A percentile compares a stretch with the other conserved stretches of the same genome.
Evolutionary conservation across 2,797 vertebrate species (phyloP).

Genomic region (Pipistrellus nathusii): DNA sequence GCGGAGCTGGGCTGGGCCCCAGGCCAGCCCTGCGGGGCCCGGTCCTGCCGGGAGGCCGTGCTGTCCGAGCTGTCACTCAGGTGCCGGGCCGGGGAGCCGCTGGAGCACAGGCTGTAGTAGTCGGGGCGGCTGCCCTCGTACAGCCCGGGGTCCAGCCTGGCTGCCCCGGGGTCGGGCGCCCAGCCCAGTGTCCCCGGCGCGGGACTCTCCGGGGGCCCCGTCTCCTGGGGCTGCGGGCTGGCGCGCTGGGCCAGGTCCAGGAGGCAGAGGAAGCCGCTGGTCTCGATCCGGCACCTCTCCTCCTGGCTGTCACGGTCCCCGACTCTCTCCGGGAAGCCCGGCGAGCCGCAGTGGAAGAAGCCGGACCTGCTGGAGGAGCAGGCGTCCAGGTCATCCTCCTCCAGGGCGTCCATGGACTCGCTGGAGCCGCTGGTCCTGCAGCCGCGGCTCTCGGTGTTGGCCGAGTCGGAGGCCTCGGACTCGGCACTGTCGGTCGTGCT

Average conservation of each 20-base stretch:
- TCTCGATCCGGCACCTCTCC: constrained; percentile 37
- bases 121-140: constrained; percentile 88
- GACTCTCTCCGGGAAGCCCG: constrained; percentile 80
- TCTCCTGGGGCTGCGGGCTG: constrained; percentile 60
- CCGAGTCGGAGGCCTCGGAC: constrained; percentile 95
- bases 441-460: constrained; percentile 87
- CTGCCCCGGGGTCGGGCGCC: not conserved
- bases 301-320: constrained; percentile 33
- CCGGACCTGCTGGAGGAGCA: constrained; percentile 89
- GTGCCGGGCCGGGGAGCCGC: constrained; percentile 90
- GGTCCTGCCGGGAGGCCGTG: constrained; percentile 63
- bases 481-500: constrained; percentile 84
- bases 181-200: constrained; percentile 87
- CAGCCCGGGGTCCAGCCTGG: constrained; percentile 86
- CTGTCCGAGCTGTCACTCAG: constrained; percentile 76
- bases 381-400: constrained; percentile 93
- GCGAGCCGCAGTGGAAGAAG: constrained; percentile 87
- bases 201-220: constrained; percentile 84
- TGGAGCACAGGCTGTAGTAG: constrained; percentile 93
- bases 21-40: constrained; percentile 28
- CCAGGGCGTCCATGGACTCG: constrained; percentile 95
- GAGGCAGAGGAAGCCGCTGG: constrained; percentile 88
- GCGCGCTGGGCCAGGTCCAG: constrained; percentile 88
- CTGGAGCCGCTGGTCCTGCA: constrained; percentile 93
- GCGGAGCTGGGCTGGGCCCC: constrained; percentile 6